These are phyloP conservation scores for Apogon talboti DNA, from an alignment of 2,797 vertebrate species.

Conservation along the genomic window DNA sequence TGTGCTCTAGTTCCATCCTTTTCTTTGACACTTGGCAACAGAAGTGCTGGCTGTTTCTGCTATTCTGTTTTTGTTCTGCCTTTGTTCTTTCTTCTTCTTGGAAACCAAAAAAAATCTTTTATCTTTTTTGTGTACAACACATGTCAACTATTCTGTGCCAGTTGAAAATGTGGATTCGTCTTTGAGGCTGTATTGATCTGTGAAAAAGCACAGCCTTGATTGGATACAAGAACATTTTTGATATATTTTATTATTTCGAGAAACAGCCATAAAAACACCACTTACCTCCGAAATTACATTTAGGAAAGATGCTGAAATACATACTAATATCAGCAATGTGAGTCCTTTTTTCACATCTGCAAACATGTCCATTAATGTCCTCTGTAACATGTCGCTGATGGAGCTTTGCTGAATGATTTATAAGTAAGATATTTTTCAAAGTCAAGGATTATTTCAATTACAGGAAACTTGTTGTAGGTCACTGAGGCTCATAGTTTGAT, in stretches of 20 bases:
- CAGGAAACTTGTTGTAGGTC: constrained; percentile 20
- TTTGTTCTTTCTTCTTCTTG: constrained; percentile 61
- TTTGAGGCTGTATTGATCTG: constrained; percentile 59
- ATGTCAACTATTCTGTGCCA: constrained; percentile 49
- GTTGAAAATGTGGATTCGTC: constrained; percentile 42
- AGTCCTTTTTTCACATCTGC: not conserved
- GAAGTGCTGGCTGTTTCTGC: constrained; percentile 57
- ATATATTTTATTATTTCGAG: constrained; percentile 44
- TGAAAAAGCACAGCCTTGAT: constrained; percentile 47
- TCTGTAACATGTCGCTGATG: constrained; percentile 25
- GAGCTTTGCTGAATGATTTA: constrained; percentile 51
- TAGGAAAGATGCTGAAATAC: not conserved
- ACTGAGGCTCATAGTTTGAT: constrained; percentile 3
- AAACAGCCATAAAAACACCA: not conserved
- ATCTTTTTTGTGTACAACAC: constrained; percentile 50
- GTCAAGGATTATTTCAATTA: constrained; percentile 18
- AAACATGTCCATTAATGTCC: constrained; percentile 8
- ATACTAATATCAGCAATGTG: not conserved
- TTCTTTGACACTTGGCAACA: constrained; percentile 58
- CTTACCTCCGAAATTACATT: not conserved
- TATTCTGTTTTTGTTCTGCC: constrained; percentile 33
- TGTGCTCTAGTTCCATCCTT: constrained; percentile 59
- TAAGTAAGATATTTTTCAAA: constrained; percentile 48
- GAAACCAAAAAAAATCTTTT: constrained; percentile 47
- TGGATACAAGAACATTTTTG: constrained; percentile 45